Base-by-base conservation (phyloP, 2,888 invertebrate species). In the Amphipyra tragopoginis region DNA sequence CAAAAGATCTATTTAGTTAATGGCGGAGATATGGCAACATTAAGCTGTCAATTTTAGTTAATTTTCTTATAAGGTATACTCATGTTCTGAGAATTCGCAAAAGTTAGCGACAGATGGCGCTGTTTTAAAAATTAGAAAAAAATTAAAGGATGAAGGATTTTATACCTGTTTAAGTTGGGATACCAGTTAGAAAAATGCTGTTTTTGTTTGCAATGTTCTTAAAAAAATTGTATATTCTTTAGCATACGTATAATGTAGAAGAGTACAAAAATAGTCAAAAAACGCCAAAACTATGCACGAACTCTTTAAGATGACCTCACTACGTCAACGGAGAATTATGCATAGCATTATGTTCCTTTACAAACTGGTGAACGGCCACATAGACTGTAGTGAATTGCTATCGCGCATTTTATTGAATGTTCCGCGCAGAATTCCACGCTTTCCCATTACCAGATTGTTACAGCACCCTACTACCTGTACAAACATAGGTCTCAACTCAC, bases 81-180 rank as follows among this genome's bases (percentile, higher is more conserved):
- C 77, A 58, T 49, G 0, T 47, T 45, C 11, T 5, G 0, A 5
- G 13, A 7, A 33, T 51, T 56, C 45, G 2, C 4, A 5, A 4
- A 4, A 9, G 11, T 2, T 13, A 11, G 3, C 58, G 50, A 62
- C 62, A 88, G 88, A 81, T 82, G 83, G 72, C 81, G 63, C 39
- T 68, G 21, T 1, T 2, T 15, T 33, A 38, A 54, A 48, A 42
- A n/a, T 21, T 11, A 10, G 13, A 38, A 45, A n/a, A 15, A 72
- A 54, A 43, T 60, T 63, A 66, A 68, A 68, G 48, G 45, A 61
- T 58, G 14, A 52, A 67, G 63, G 53, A 62, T 68, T 74, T 71
- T 57, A 62, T 63, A 74, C 70, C 70, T 74, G 75, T 68, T 7
- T 49, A 36, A 34, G 7, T 7, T 21, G 51, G 63, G 36, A 49